A percentile compares a stretch with the other conserved stretches of the same genome.
Evolutionary conservation across 2,888 invertebrate genomes (phyloP).

Genomic region (Eudasyphora cyanicolor): DNA sequence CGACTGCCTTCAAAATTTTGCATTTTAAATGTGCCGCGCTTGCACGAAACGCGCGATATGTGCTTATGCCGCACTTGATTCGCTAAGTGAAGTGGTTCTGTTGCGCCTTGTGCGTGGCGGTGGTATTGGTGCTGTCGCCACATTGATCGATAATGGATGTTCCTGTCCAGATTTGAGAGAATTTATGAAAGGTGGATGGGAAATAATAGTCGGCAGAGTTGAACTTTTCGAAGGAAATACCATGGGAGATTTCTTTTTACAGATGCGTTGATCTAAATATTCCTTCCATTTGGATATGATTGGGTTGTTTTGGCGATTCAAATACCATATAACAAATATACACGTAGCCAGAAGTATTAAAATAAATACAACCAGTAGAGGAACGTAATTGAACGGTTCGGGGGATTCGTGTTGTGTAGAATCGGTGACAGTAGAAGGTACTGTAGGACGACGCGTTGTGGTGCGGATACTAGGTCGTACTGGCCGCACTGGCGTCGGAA

Average conservation of each 20-base stretch:
- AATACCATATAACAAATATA: conserved; percentile 85
- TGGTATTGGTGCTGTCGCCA: conserved; percentile 70
- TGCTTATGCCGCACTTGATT: conserved; percentile 71
- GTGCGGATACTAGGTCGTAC: conserved; percentile 73
- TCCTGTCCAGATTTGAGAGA: conserved; percentile 36
- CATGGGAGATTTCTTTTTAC: conserved; percentile 37
- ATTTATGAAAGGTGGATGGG: conserved; percentile 41
- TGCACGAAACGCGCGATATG: too few species aligned
- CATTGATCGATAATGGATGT: conserved; percentile 31
- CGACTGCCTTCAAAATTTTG: too few species aligned
- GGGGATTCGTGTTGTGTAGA: conserved; percentile 62
- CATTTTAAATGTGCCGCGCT: too few species aligned
- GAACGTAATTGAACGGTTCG: conserved; percentile 80
- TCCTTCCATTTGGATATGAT: conserved; percentile 78
- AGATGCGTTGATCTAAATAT: conserved; percentile 49
- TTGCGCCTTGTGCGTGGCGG: conserved; percentile 76
- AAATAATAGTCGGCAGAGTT: conserved; percentile 29
- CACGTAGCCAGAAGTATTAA: conserved; percentile 85
- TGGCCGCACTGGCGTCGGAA: conserved; percentile 80
- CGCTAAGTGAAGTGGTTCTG: conserved; percentile 73
- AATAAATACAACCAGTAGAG: conserved; percentile 84
- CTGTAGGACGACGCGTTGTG: conserved; percentile 56
- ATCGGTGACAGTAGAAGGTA: conserved; percentile 62
- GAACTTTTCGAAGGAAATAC: conserved; percentile 4
- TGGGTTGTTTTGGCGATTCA: conserved; percentile 88